phyloP scores from a whole-genome alignment of 2,113 vertebrate genomes.

The Murina feae region DNA sequence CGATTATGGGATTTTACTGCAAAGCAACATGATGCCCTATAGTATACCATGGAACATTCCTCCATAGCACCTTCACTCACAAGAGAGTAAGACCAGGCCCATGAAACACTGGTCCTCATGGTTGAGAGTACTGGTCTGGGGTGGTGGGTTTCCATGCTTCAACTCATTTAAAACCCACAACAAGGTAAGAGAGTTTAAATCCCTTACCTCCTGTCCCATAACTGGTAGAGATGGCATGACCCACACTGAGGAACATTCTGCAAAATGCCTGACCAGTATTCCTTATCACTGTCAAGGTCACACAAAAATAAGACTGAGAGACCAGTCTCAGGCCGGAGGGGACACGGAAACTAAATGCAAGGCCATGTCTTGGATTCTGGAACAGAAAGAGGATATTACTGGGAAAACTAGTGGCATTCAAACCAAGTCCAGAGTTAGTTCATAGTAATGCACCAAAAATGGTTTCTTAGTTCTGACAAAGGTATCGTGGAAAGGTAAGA shows the following conservation, averaged over 20 bases:
- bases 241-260: not conserved
- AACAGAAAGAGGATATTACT: not conserved
- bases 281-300: not conserved
- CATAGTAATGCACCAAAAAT: too few species aligned
- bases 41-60: not conserved
- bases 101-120: rapidly evolving
- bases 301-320: not conserved
- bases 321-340: not conserved
- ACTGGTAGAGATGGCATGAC: not conserved
- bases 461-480: not conserved
- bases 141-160: not conserved
- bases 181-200: not conserved
- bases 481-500: not conserved
- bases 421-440: not conserved
- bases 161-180: not conserved
- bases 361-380: not conserved
- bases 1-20: not conserved
- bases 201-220: not conserved
- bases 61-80: not conserved
- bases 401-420: not conserved
- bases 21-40: not conserved
- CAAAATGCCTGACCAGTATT: not conserved
- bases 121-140: not conserved
- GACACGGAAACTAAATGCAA: not conserved
- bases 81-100: too few species aligned